Evolutionary conservation across 2,888 invertebrate species (phyloP), one percentile per base, ranked within the genome.

Genomic region (Bhutanitis thaidina): DNA sequence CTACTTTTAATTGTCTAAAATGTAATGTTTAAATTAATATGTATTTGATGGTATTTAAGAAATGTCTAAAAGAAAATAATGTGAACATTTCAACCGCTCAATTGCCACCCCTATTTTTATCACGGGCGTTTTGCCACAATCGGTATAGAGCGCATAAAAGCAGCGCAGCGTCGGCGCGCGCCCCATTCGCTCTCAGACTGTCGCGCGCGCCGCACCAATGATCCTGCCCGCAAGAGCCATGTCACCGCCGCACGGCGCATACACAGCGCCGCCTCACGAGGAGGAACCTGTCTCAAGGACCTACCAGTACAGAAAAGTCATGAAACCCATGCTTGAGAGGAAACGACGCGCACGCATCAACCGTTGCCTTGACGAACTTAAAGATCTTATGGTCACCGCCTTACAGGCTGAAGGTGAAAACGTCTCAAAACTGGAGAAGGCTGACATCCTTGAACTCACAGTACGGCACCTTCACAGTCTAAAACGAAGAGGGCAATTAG

Each of bases 241-340:
- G 87, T 87, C 88, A 72, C 88, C 88, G 64, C 64, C 81, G 71
- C 87, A 84, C 76, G 89, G 89, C 80, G 85, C 84, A 56, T 91
- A 79, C 82, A 90, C 75, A 67, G 90, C 77, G 64, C 90, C 77
- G 63, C 80, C 79, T 44, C 79, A 82, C 13, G 89, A 90, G 61
- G 90, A 89, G 55, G 90, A 89, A 61, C 94, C 94, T 50, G 95
- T 96, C 79, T 96, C 96, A 58, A 92, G 96, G 74, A 97, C 97
- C 59, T 96, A 96, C 80, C 96, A 97, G 75, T 97, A 97, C 89
- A 92, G 97, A 78, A 97, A 96, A 92, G 96, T 97, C 61, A 96
- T 96, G 96, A 96, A 97, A 80, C 97, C 96, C 41, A 94, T 96
- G 93, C 86, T 97, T 64, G 96, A 97, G 76, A 91, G 96, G 51